Evolutionary conservation across 1,140 invertebrate genomes (phyloP).

Genomic region (Amyelois transitella): DNA sequence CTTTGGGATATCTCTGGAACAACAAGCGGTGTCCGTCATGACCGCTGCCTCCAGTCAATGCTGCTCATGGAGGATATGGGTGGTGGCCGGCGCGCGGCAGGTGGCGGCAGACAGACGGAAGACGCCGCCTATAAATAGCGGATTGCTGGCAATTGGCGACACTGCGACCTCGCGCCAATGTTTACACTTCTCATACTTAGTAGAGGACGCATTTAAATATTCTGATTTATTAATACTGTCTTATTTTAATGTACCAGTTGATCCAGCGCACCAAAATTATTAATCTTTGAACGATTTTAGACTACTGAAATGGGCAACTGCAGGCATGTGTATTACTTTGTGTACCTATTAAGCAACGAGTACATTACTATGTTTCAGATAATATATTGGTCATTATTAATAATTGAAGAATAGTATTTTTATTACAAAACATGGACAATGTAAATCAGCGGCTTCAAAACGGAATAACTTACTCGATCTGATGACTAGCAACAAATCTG

Average conservation of each 20-base stretch:
- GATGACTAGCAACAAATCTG: too few species aligned
- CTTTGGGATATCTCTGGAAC: not conserved
- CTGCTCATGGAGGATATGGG: conserved; percentile 19
- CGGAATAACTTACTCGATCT: too few species aligned
- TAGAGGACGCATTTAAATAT: conserved; percentile 2
- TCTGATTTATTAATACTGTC: not conserved
- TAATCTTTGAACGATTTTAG: not conserved
- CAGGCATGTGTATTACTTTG: not conserved
- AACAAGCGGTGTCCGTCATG: not conserved
- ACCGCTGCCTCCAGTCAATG: conserved; percentile 21
- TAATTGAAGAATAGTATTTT: too few species aligned
- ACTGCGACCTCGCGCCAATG: conserved; percentile 57
- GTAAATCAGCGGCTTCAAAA: too few species aligned
- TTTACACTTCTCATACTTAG: conserved; percentile 42
- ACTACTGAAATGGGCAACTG: not conserved
- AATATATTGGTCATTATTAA: too few species aligned
- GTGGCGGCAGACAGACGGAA: conserved; percentile 69
- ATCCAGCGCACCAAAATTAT: not conserved
- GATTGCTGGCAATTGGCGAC: conserved; percentile 56
- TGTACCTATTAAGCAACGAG: too few species aligned
- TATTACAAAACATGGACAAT: too few species aligned
- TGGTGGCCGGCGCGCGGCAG: conserved; percentile 37
- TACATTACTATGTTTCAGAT: too few species aligned
- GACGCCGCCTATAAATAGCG: conserved; percentile 62
- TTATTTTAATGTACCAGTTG: not conserved